A percentile compares a stretch with the other conserved stretches of the same genome.
Conservation (phyloP, 53 echinoderm and acorn worm genomes). For the Zoroaster sp. region DNA sequence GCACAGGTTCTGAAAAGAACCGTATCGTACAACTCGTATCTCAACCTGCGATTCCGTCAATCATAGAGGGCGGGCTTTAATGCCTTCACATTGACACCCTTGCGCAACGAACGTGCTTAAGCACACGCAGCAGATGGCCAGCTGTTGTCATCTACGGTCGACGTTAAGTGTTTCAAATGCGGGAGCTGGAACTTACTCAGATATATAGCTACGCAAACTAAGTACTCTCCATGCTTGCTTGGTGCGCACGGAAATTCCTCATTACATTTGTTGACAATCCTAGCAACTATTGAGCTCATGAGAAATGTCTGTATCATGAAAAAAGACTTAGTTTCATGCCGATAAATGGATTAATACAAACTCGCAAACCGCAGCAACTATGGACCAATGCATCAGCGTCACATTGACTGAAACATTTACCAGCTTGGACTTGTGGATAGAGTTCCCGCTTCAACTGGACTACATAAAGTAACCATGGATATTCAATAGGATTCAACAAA, state of each 20-base stretch:
- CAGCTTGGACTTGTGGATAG: no score
- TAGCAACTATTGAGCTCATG: not conserved
- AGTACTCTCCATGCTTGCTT: not conserved
- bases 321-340: not conserved
- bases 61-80: not conserved
- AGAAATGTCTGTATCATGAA: not conserved
- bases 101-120: not conserved
- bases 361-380: no score
- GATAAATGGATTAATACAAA: no score
- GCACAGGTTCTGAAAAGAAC: no score
- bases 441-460: no score
- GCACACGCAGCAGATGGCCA: not conserved
- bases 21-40: no score
- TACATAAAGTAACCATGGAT: not conserved
- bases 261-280: not conserved
- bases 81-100: not conserved
- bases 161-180: not conserved
- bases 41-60: not conserved
- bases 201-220: not conserved
- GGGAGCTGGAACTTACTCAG: not conserved
- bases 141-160: conserved; percentile 2
- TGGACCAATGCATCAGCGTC: no score
- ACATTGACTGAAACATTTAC: no score
- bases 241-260: not conserved
- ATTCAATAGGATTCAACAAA: not conserved